Conservation (phyloP, 2,797 vertebrate genomes). For the Sarcophilus harrisii region DNA sequence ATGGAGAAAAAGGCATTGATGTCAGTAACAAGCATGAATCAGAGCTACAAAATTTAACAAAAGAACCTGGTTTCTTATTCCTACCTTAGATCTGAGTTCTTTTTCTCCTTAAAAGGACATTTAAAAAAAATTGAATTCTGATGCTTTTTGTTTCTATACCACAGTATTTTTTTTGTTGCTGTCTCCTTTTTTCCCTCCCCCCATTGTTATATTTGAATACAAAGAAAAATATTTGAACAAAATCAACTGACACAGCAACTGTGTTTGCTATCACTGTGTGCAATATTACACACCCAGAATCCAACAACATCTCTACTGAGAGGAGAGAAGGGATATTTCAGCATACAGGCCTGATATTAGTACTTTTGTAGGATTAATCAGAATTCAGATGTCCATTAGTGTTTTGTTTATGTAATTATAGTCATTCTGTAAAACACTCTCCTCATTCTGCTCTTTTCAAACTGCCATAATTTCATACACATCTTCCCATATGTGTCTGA, state of each 20-base stretch:
- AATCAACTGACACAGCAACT: neutral
- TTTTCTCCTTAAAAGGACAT: conserved; percentile 30
- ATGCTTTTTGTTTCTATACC: neutral
- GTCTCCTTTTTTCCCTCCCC: neutral
- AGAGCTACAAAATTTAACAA: neutral
- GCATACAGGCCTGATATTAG: neutral
- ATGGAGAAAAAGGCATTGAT: conserved; percentile 30
- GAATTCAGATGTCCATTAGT: neutral
- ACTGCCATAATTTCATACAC: neutral
- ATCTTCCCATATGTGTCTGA: neutral
- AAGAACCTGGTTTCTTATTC: conserved; percentile 33
- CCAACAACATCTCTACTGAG: neutral
- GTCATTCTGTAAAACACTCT: neutral
- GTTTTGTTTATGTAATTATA: neutral
- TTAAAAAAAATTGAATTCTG: conserved; percentile 1
- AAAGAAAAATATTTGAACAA: neutral
- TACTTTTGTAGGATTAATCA: neutral
- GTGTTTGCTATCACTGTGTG: neutral
- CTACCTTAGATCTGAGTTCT: conserved; percentile 20
- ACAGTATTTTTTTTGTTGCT: neutral
- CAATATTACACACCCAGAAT: neutral
- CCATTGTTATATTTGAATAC: neutral
- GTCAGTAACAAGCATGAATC: conserved; percentile 50
- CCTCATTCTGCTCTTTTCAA: neutral
- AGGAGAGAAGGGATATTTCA: neutral